A percentile compares a stretch with the other conserved stretches of the same genome.
Evolutionary conservation across 2,113 vertebrate species (phyloP).

Genomic region (Ovis aries): DNA sequence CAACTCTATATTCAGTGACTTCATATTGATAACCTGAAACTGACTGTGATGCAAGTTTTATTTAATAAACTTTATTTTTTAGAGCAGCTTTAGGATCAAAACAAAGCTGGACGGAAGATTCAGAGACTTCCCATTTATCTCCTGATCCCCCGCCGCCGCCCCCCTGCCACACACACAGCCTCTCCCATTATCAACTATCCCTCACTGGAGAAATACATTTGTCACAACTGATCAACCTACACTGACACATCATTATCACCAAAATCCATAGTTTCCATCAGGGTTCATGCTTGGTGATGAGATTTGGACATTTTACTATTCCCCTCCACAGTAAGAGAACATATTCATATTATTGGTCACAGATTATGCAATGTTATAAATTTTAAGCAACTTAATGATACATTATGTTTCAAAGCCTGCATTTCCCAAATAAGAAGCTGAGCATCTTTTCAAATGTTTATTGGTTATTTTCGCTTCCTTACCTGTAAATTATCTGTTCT

Average conservation of each 20-base stretch:
- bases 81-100: background rate
- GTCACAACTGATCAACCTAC: background rate
- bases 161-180: background rate
- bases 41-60: background rate
- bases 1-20: background rate
- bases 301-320: background rate
- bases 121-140: background rate
- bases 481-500: background rate
- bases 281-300: background rate
- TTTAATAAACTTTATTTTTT: background rate
- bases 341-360: background rate
- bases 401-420: background rate
- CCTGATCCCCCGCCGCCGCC: fast-evolving
- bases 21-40: background rate
- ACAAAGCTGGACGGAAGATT: background rate
- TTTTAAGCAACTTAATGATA: background rate
- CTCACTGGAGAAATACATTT: background rate
- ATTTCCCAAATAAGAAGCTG: background rate
- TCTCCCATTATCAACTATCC: background rate
- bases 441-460: conserved; percentile 3
- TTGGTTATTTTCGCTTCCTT: background rate
- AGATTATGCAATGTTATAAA: background rate
- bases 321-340: background rate
- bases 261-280: background rate
- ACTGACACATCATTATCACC: background rate